Percentiles rank a stretch among this genome's conserved stretches.
These are phyloP conservation scores for Actinostola sp. DNA, from an alignment of 92 coral and sea anemone species.

Conservation along the genomic window DNA sequence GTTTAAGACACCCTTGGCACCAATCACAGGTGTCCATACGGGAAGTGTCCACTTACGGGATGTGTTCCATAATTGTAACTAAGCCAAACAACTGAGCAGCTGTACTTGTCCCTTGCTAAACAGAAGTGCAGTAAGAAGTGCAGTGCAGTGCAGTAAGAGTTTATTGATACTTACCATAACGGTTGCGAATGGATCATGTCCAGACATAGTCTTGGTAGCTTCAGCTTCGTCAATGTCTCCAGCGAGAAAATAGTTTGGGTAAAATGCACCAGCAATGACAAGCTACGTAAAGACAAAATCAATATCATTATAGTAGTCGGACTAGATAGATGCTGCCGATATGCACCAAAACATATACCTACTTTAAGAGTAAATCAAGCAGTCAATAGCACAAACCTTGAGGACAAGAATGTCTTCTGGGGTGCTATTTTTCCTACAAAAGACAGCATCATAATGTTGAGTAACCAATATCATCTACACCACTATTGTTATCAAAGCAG, in stretches of 20 bases:
- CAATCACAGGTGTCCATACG: no score
- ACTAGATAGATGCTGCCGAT: no score
- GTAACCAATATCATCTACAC: background rate
- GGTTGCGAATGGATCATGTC: slow-evolving; percentile 93
- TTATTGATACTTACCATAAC: slow-evolving; percentile 75
- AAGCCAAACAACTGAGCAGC: background rate
- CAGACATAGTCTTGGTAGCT: slow-evolving; percentile 87
- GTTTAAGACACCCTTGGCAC: no score
- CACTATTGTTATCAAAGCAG: background rate
- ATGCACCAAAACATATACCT: background rate
- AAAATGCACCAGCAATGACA: slow-evolving; percentile 94
- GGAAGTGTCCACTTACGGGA: no score
- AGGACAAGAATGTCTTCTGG: slow-evolving; percentile 72
- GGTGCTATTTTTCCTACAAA: slow-evolving; percentile 51
- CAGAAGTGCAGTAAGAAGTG: background rate
- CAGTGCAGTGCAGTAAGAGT: background rate
- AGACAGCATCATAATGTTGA: background rate
- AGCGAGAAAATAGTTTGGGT: slow-evolving; percentile 86
- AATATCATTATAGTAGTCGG: background rate
- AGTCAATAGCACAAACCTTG: slow-evolving; percentile 70
- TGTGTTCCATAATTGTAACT: no score
- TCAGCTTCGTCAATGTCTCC: slow-evolving; percentile 95
- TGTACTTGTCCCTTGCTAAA: background rate
- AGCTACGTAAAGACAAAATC: slow-evolving; percentile 46
- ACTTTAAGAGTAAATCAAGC: background rate